A percentile compares a stretch with the other conserved stretches of the same genome.
Conservation (phyloP, 2,113 vertebrate species). For the Muntiacus reevesi region DNA sequence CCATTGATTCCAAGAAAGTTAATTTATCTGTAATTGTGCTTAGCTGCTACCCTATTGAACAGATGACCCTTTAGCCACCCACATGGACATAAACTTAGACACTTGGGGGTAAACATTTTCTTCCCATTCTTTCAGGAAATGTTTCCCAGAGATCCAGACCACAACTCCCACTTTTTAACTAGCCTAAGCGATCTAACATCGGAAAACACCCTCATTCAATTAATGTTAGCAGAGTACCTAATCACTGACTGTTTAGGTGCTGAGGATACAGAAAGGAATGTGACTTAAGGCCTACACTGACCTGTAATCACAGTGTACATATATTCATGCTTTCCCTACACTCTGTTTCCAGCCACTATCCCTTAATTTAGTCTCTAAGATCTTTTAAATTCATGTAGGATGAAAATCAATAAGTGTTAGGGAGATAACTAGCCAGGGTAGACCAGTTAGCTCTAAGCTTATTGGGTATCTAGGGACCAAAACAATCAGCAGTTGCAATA, state of each 20-base stretch:
- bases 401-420: background rate
- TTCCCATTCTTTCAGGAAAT: slow-evolving; percentile 7
- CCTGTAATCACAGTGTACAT: background rate
- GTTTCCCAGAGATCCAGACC: background rate
- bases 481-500: background rate
- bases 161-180: background rate
- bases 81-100: background rate
- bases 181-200: background rate
- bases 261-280: background rate
- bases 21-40: background rate
- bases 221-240: background rate
- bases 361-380: background rate
- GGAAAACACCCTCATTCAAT: background rate
- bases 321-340: background rate
- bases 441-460: background rate
- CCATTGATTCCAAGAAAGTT: background rate
- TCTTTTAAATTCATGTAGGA: background rate
- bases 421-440: background rate
- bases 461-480: background rate
- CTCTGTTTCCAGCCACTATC: background rate
- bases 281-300: background rate
- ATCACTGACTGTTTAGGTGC: background rate
- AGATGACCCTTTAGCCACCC: background rate
- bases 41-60: background rate
- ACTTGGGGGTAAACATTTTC: background rate